phyloP scores from a whole-genome alignment of 2,113 vertebrate species.

The Anser brachyrhynchus region DNA sequence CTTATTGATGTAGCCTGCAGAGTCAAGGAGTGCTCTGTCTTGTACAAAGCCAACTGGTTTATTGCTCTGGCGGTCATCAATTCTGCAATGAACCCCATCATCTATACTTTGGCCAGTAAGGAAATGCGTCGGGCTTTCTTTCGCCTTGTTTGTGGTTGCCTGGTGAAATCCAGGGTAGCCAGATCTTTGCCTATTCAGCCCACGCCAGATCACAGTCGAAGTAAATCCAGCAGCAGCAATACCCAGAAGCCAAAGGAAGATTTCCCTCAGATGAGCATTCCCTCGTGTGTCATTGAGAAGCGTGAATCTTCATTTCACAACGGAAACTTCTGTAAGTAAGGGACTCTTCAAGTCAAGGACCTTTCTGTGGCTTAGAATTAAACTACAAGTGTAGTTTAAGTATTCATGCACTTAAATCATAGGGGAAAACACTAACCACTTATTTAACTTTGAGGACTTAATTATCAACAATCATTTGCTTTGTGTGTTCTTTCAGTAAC shows the following conservation, averaged over 20 bases:
- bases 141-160: constrained; percentile 83
- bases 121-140: constrained; percentile 95
- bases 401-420: constrained; percentile 49
- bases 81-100: constrained; percentile 94
- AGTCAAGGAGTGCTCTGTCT: constrained; percentile 77
- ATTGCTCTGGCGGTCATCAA: constrained; percentile 90
- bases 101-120: constrained; percentile 95
- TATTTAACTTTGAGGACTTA: constrained; percentile 4
- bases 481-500: neutral
- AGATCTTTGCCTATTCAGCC: constrained; percentile 74
- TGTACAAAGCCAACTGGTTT: constrained; percentile 90
- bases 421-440: neutral
- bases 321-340: constrained; percentile 73
- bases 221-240: constrained; percentile 90
- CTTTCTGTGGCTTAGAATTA: neutral
- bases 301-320: constrained; percentile 72
- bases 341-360: neutral
- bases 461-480: constrained; percentile 24
- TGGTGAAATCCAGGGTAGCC: constrained; percentile 64
- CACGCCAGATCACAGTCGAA: constrained; percentile 84
- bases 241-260: constrained; percentile 77
- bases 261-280: neutral
- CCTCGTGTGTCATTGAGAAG: neutral
- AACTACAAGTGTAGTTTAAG: neutral
- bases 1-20: constrained; percentile 90